Conservation (phyloP, 1,140 invertebrate species). For the Drosophila dunni region DNA sequence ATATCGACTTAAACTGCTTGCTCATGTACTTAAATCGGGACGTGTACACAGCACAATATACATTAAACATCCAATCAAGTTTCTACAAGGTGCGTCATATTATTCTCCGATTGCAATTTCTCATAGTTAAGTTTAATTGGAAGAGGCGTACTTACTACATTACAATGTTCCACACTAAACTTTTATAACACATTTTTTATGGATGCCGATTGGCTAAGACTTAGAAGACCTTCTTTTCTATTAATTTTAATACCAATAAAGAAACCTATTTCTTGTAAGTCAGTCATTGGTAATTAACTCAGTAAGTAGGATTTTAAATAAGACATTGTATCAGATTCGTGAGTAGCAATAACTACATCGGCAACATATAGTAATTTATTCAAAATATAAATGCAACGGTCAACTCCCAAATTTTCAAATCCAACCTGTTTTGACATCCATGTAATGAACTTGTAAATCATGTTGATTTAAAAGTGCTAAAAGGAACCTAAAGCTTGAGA, state of each 20-base stretch:
- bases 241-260: conserved; percentile 39
- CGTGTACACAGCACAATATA: conserved; percentile 31
- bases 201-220: conserved; percentile 14
- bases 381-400: not conserved
- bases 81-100: conserved; percentile 62
- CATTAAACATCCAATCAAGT: conserved; percentile 74
- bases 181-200: conserved; percentile 47
- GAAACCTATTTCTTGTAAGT: not conserved
- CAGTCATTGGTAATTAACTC: conserved; percentile 21
- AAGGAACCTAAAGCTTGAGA: too few species aligned
- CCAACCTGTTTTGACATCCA: not conserved
- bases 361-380: conserved; percentile 54
- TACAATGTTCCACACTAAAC: conserved; percentile 68
- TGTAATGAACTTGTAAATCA: too few species aligned
- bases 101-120: conserved; percentile 16
- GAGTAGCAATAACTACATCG: conserved; percentile 51
- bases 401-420: not conserved
- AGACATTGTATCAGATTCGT: conserved; percentile 3
- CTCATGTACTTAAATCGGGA: too few species aligned
- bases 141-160: conserved; percentile 50
- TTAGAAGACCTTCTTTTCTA: conserved; percentile 10
- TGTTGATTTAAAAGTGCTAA: too few species aligned
- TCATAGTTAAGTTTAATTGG: conserved; percentile 40
- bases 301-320: conserved; percentile 17
- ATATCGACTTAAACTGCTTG: too few species aligned